A percentile compares a stretch with the other conserved stretches of the same genome.
Evolutionary conservation across 2,797 vertebrate species (phyloP).

Genomic region (Acanthurus tractus): DNA sequence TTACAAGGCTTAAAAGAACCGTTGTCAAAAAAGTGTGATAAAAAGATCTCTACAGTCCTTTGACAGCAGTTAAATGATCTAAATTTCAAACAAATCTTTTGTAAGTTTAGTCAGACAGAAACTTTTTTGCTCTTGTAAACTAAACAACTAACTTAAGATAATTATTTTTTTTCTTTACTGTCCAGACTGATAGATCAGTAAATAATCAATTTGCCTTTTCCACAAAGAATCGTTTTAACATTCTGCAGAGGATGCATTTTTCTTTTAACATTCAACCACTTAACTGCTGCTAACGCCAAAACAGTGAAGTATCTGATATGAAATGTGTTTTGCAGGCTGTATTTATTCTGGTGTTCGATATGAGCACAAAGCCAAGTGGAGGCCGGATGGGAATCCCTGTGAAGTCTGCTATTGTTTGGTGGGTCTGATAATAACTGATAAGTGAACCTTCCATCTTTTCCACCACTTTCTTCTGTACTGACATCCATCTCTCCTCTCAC

Average conservation of each 20-base stretch:
- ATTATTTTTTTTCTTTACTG: neutral
- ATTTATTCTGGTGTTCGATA: constrained; percentile 68
- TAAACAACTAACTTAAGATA: neutral
- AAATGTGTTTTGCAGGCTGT: constrained; percentile 76
- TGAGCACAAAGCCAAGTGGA: constrained; percentile 78
- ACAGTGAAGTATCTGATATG: neutral
- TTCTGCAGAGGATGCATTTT: neutral
- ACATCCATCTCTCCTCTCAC: neutral
- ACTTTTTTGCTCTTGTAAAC: neutral
- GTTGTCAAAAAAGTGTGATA: neutral
- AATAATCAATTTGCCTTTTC: neutral
- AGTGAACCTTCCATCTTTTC: neutral
- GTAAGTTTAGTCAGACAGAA: neutral
- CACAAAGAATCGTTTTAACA: neutral
- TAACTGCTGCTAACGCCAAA: neutral
- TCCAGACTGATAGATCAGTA: neutral
- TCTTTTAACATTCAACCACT: neutral
- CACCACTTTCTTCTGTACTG: neutral
- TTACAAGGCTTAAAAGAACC: neutral
- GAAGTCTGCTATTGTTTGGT: constrained; percentile 83
- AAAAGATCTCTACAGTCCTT: neutral
- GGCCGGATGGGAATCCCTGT: constrained; percentile 71
- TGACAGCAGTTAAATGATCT: neutral
- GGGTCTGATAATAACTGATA: constrained; percentile 31
- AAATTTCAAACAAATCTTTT: too few relatives aligned